Base-by-base conservation (phyloP, 37 sponge, comb jelly and placozoan genomes). In the Chondrosia reniformis region DNA sequence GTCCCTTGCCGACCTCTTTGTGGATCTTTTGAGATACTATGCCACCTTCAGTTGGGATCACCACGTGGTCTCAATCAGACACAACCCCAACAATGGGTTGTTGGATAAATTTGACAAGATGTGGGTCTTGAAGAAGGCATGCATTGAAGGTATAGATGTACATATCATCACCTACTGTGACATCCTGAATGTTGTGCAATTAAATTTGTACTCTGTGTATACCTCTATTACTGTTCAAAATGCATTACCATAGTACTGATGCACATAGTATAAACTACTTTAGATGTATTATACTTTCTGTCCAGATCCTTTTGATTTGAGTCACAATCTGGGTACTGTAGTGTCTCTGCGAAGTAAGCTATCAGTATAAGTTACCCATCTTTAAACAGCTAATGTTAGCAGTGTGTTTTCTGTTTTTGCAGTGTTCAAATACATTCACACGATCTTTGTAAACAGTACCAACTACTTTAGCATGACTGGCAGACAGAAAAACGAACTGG, bases 251-350 rank as follows among this genome's bases (percentile, higher is more conserved):
- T n/a, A n/a, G n/a, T n/a, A n/a, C n/a, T n/a, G n/a, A n/a, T n/a
- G n/a, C n/a, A n/a, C n/a, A n/a, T n/a, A n/a, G n/a, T n/a, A n/a
- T n/a, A n/a, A n/a, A n/a, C n/a, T n/a, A n/a, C n/a, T n/a, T n/a
- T n/a, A n/a, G n/a, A n/a, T n/a, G n/a, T n/a, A n/a, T n/a, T 15
- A 49, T 15, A 49, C 52, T 49, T 15, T 49, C 10, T 15, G 15
- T 59, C 17, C 42, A 89, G 94, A 94, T 85, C 95, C 95, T 5
- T 94, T 94, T 67, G 82, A 94, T 46, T 79, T 94, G 74, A 79
- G 88, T 33, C 95, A 94, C 74, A 94, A 94, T 79, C 63, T 94
- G 46, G 88, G 86, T 1, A 77, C 75, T 42, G 73, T 58, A 25
- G 65, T 91, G 27, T 43, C 77, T 43, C 63, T 22, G 25, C 72